phyloP scores from a whole-genome alignment of 1,140 invertebrate species.

The Steinernema khuongi region DNA sequence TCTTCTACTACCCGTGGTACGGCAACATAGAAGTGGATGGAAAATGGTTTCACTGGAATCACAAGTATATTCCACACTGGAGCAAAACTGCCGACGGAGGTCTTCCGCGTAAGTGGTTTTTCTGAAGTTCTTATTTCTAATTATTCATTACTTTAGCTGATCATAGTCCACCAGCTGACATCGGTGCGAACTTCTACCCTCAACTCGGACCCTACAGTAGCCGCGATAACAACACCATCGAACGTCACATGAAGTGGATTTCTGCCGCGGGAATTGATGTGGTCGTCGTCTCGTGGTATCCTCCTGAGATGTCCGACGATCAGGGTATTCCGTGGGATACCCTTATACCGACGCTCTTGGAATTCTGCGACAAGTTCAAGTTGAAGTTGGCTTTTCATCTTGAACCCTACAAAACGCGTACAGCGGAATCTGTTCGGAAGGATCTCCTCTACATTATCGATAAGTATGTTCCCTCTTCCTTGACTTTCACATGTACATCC shows the following conservation, averaged over 20 bases:
- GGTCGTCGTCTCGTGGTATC: conserved; percentile 25
- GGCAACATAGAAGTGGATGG: conserved; percentile 53
- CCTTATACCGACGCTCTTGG: conserved; percentile 43
- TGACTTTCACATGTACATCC: conserved; percentile 59
- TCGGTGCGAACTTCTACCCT: conserved; percentile 62
- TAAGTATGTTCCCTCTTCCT: conserved; percentile 51
- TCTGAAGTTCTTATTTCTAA: conserved; percentile 13
- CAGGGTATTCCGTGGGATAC: conserved; percentile 43
- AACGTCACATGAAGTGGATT: conserved; percentile 60
- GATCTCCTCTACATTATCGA: background rate
- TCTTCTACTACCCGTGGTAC: conserved; percentile 64
- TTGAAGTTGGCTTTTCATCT: conserved; percentile 63
- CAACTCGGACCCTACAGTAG: conserved; percentile 62
- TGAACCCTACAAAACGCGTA: conserved; percentile 62
- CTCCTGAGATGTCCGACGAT: background rate
- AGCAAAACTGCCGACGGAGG: conserved; percentile 48
- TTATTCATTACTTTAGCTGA: background rate
- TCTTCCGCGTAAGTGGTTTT: conserved; percentile 50
- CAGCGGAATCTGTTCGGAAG: conserved; percentile 31
- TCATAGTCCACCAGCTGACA: conserved; percentile 54
- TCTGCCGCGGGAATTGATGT: conserved; percentile 17
- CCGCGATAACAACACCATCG: conserved; percentile 54
- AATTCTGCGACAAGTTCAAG: conserved; percentile 58
- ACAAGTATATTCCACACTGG: conserved; percentile 60
- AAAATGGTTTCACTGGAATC: conserved; percentile 62